Evolutionary conservation across 1,140 invertebrate genomes (phyloP), one percentile per base, ranked within the genome.

Genomic region (Eriosoma lanigerum): DNA sequence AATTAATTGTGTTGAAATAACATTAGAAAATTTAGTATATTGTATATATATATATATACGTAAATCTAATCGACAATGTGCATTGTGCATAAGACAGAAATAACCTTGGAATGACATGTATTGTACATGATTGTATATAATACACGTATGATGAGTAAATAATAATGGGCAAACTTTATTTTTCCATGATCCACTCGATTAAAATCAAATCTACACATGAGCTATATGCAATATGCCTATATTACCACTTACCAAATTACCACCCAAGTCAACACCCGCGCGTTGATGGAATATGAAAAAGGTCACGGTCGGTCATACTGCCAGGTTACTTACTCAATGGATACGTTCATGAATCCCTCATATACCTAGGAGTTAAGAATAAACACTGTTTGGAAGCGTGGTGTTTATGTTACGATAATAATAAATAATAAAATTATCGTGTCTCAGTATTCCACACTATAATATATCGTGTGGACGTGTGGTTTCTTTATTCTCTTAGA

Each of bases 401-500:
- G 60, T 60, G 32, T 24, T 38, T 38, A 38, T 38, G 8, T 38
- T 21, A 76, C 32, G 19, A 29, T 17, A 29, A 19, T 68, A 21
- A 62, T 9, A 15, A 44, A 75, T 75, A 76, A 24, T 76, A 62
- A 46, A 46, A 78, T 78, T 78, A 60, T 78, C 21, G 54, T 26
- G 75, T 48, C 15, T 44, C 13, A 32, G 21, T 38, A 32, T 56
- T 38, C 15, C 73, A 13, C 26, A 12, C 38, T n/a, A 38, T n/a
- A n/a, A n/a, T n/a, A n/a, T n/a, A n/a, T n/a, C n/a, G n/a, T n/a
- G n/a, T n/a, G n/a, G n/a, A 15, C 17, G 44, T 78, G 75, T 62
- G 38, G 75, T 78, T 78, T 78, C 75, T 62, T 78, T 78, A 78
- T 78, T 62, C 75, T 60, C 3, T 38, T 9, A 24, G 52, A 58